Conservation (phyloP, 2,888 invertebrate genomes). For the Diarsia rubi region DNA sequence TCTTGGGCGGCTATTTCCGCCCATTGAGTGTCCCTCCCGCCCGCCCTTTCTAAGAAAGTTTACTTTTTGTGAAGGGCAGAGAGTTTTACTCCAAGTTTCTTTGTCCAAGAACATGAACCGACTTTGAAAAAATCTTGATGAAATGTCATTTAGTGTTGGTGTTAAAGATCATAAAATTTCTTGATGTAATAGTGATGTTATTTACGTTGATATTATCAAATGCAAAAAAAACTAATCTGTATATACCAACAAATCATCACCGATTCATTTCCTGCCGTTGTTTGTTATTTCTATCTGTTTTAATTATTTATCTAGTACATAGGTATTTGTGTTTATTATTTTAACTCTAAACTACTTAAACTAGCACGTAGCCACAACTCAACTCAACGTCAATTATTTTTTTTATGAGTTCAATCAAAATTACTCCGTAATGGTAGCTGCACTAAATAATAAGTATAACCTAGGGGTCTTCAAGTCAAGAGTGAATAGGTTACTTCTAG, state of each 20-base stretch:
- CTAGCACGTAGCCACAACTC: not conserved
- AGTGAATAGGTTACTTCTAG: too few relatives aligned
- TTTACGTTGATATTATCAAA: not conserved
- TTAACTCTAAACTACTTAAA: not conserved
- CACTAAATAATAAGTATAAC: too few relatives aligned
- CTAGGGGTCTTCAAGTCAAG: too few relatives aligned
- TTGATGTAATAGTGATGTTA: not conserved
- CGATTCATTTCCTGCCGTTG: constrained; percentile 14
- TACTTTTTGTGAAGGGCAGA: constrained; percentile 75
- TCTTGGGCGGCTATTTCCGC: constrained; percentile 83
- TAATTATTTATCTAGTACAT: not conserved
- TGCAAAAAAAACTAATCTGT: not conserved
- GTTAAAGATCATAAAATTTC: not conserved
- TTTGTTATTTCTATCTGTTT: not conserved
- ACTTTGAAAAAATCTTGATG: constrained; percentile 13
- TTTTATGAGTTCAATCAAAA: not conserved
- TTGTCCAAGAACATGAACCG: constrained; percentile 27
- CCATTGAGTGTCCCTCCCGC: constrained; percentile 74
- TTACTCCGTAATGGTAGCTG: too few relatives aligned
- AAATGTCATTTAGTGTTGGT: not conserved
- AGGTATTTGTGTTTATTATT: not conserved
- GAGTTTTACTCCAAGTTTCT: constrained; percentile 54
- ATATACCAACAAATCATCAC: not conserved
- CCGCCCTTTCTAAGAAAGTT: constrained; percentile 84
- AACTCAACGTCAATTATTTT: too few relatives aligned